Percentiles rank a stretch among this genome's conserved stretches.
These are phyloP conservation scores for Drosophila putrida DNA, from an alignment of 2,888 invertebrate species.

Conservation along the genomic window DNA sequence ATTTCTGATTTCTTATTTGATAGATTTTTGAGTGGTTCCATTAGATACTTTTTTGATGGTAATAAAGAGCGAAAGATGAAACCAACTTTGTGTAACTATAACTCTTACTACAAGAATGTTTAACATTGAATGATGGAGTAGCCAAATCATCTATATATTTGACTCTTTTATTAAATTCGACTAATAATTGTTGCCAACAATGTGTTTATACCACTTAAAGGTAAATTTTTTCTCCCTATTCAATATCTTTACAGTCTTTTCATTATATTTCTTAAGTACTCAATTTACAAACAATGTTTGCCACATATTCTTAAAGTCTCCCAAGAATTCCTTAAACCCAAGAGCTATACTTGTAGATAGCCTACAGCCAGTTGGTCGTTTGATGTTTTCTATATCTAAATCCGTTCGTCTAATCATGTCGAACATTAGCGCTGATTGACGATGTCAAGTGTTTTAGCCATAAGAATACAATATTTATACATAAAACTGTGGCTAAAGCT, in stretches of 20 bases:
- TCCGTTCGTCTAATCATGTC: conserved; percentile 34
- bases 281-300: neutral
- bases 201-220: no score
- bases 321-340: neutral
- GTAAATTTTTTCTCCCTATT: no score
- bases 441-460: conserved; percentile 76
- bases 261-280: neutral
- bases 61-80: no score
- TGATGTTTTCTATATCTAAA: conserved; percentile 25
- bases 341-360: neutral
- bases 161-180: no score
- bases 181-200: no score
- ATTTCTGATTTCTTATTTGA: conserved; percentile 12
- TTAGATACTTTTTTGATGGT: neutral
- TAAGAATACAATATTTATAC: conserved; percentile 21
- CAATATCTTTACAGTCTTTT: no score
- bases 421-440: conserved; percentile 72
- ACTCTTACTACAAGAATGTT: no score
- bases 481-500: conserved; percentile 17
- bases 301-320: neutral
- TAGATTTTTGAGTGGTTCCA: neutral
- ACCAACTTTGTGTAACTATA: no score
- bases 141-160: no score
- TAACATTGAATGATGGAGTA: no score
- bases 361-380: conserved; percentile 3